phyloP scores from a whole-genome alignment of 2,888 invertebrate genomes.

The Scelioninae gen. 1 region DNA sequence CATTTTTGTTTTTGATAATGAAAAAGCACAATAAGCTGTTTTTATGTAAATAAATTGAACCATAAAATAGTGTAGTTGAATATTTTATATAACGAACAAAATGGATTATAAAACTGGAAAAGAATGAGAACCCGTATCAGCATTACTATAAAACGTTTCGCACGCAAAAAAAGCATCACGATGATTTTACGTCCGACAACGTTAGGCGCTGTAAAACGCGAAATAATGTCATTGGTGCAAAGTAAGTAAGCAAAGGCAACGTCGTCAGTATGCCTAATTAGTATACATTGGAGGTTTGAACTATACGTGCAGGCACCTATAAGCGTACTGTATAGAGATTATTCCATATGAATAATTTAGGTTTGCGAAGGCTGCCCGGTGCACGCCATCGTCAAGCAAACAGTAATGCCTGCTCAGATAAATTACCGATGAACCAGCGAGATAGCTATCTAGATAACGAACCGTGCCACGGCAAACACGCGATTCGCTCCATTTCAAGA shows the following conservation, averaged over 20 bases:
- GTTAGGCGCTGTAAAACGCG: constrained; percentile 46
- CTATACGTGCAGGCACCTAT: constrained; percentile 63
- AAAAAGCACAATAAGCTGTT: background rate
- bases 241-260: constrained; percentile 43
- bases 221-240: constrained; percentile 60
- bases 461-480: constrained; percentile 77
- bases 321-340: constrained; percentile 72
- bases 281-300: constrained; percentile 57
- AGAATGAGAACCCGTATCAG: constrained; percentile 31
- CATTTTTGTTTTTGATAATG: background rate
- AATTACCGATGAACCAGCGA: constrained; percentile 83
- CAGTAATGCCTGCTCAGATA: constrained; percentile 84
- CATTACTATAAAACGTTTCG: constrained; percentile 28
- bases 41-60: background rate
- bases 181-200: constrained; percentile 32
- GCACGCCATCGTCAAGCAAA: constrained; percentile 83
- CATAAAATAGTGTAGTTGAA: background rate
- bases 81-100: constrained; percentile 10
- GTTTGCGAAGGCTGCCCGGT: constrained; percentile 78
- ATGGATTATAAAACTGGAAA: constrained; percentile 10
- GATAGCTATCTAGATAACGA: constrained; percentile 83
- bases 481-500: constrained; percentile 72
- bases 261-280: constrained; percentile 46
- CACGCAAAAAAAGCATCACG: constrained; percentile 47
- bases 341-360: constrained; percentile 83